Evolutionary conservation across 1,140 invertebrate species (phyloP).

Genomic region (Drosophila albomicans): DNA sequence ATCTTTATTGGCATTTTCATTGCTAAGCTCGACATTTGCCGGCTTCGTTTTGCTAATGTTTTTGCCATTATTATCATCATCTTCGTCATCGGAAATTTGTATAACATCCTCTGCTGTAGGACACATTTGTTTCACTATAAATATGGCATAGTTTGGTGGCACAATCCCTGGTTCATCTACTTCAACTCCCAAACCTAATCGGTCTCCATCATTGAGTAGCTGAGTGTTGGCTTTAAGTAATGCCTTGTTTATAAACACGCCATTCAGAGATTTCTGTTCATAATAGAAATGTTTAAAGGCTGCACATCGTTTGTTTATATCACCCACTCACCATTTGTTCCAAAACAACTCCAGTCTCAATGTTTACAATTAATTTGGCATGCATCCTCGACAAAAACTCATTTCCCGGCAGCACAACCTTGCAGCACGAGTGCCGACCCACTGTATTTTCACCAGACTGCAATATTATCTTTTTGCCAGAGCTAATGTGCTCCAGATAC

Average conservation of each 20-base stretch:
- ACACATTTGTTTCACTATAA: constrained; percentile 36
- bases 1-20: background rate
- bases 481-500: constrained; percentile 56
- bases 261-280: constrained; percentile 54
- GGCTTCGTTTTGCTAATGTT: no score
- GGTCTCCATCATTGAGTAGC: constrained; percentile 7
- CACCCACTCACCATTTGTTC: constrained; percentile 43
- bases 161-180: background rate
- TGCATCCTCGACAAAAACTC: constrained; percentile 58
- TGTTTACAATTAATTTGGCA: constrained; percentile 42
- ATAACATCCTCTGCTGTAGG: constrained; percentile 18
- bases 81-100: constrained; percentile 35
- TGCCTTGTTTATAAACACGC: constrained; percentile 47
- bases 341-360: constrained; percentile 23
- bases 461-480: constrained; percentile 31
- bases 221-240: background rate
- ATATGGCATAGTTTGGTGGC: constrained; percentile 36
- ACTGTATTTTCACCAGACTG: constrained; percentile 41
- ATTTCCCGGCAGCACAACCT: constrained; percentile 35
- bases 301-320: background rate
- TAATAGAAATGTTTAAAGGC: background rate
- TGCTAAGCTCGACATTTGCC: background rate
- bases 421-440: constrained; percentile 61
- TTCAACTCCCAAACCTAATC: constrained; percentile 55
- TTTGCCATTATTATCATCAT: constrained; percentile 4